Percentiles rank a stretch among this genome's conserved stretches.
Evolutionary conservation across 2,888 invertebrate species (phyloP).

Genomic region (Globia sparganii): DNA sequence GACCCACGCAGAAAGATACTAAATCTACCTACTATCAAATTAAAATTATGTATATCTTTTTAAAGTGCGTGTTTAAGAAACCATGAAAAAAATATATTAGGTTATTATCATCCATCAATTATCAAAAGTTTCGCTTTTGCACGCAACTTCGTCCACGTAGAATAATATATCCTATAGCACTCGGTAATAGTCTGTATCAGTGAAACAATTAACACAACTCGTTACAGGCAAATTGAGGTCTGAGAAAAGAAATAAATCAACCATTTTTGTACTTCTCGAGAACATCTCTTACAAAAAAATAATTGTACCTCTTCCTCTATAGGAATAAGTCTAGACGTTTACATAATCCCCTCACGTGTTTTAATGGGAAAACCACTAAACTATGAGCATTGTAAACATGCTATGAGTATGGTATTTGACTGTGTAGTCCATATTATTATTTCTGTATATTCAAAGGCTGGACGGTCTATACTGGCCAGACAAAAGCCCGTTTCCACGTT

Average conservation of each 20-base stretch:
- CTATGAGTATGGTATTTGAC: constrained; percentile 1
- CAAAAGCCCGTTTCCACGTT: constrained; percentile 2
- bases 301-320: not conserved
- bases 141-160: not conserved
- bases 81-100: not conserved
- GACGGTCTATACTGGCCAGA: not conserved
- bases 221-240: too few relatives aligned
- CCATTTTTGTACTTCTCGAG: not conserved
- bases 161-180: not conserved
- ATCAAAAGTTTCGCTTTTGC: not conserved
- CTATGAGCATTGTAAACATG: constrained; percentile 7
- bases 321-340: not conserved
- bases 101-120: not conserved
- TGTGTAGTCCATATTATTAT: not conserved
- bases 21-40: not conserved
- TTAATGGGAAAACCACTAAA: not conserved
- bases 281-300: not conserved
- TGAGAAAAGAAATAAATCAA: too few relatives aligned
- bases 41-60: not conserved
- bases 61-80: not conserved
- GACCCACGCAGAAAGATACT: too few relatives aligned
- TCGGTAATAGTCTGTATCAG: not conserved
- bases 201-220: too few relatives aligned
- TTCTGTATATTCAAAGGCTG: not conserved
- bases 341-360: not conserved